Evolutionary conservation across 1,140 invertebrate species (phyloP).

Genomic region (Drosophila trapezifrons): DNA sequence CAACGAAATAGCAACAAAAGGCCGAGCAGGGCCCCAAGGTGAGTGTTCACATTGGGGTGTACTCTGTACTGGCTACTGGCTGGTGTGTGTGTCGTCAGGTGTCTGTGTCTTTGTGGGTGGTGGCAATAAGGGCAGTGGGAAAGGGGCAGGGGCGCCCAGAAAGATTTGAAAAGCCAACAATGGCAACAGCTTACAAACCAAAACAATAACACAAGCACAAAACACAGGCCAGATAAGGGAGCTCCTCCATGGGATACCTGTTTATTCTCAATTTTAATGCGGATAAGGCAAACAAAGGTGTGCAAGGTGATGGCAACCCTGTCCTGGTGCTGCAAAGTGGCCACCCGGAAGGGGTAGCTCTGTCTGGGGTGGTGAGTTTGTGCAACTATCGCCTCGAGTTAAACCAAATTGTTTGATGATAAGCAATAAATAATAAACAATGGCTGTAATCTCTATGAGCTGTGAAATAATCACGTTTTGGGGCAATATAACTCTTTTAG

Average conservation of each 20-base stretch:
- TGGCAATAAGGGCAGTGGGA: not conserved
- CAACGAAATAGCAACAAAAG: conserved; percentile 5
- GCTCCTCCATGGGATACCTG: not conserved
- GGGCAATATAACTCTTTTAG: too few species aligned
- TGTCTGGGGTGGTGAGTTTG: not conserved
- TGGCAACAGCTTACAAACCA: conserved; percentile 36
- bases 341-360: conserved; percentile 1
- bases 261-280: conserved; percentile 9
- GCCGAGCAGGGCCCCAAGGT: conserved; percentile 36
- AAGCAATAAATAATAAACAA: conserved; percentile 8
- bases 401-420: not conserved
- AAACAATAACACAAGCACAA: conserved; percentile 22
- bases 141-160: not conserved
- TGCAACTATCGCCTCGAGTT: not conserved
- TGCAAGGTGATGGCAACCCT: not conserved
- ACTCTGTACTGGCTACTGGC: not conserved
- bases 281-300: conserved; percentile 12
- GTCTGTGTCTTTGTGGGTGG: not conserved
- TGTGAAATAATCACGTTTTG: too few species aligned
- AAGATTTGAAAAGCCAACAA: conserved; percentile 43
- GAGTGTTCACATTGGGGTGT: not conserved
- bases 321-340: not conserved
- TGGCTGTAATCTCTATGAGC: not conserved
- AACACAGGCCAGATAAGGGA: conserved; percentile 2
- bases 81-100: not conserved